Evolutionary conservation across 2,113 vertebrate genomes (phyloP).

Genomic region (Chlorodrepanis virens): DNA sequence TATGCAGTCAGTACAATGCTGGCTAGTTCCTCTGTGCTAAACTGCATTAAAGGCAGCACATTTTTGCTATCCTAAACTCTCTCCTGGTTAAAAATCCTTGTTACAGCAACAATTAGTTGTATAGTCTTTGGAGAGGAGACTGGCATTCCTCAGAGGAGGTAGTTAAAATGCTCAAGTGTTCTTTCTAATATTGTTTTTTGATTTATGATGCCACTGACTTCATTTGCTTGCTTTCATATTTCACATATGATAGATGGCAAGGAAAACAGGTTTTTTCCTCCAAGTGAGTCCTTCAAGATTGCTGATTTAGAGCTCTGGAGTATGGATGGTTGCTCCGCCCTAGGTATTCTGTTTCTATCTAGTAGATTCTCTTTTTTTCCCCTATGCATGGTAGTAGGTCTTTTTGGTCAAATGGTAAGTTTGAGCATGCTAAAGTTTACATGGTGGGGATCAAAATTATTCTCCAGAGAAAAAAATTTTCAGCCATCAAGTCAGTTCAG

Average conservation of each 20-base stretch:
- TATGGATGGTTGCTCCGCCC: background rate
- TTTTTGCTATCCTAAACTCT: background rate
- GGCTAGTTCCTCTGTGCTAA: background rate
- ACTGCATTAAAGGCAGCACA: background rate
- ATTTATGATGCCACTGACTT: background rate
- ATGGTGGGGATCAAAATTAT: background rate
- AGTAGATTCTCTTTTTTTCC: background rate
- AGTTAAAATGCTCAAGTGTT: background rate
- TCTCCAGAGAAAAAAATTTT: background rate
- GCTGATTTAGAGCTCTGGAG: background rate
- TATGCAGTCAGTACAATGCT: background rate
- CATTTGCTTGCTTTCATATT: background rate
- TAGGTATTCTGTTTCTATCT: conserved; percentile 9
- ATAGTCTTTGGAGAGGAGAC: background rate
- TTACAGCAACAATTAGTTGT: background rate
- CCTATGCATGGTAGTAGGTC: conserved; percentile 4
- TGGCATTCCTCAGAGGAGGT: background rate
- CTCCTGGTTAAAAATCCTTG: background rate
- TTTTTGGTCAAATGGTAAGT: conserved; percentile 44
- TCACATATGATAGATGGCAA: background rate
- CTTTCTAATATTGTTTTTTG: background rate
- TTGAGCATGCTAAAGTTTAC: conserved; percentile 39
- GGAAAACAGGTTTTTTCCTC: background rate
- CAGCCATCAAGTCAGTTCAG: background rate
- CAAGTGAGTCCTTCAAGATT: background rate